Evolutionary conservation across 2,797 vertebrate species (phyloP), one percentile per base, ranked within the genome.

Genomic region (Hipposideros larvatus): DNA sequence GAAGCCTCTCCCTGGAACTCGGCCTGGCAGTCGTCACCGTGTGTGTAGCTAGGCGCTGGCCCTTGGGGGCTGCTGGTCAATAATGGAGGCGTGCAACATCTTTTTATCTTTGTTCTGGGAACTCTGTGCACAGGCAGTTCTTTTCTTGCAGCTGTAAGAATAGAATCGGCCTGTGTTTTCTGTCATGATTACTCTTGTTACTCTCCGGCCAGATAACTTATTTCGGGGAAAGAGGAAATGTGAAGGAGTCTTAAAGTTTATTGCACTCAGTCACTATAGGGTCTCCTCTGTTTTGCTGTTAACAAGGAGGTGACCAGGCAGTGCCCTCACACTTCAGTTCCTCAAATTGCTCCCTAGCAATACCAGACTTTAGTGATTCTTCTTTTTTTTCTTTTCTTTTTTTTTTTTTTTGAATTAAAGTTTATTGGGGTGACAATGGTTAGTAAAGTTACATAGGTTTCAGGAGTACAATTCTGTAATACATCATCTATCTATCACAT

Each of bases 231-330:
- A 71, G 14, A 78, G 61, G 48, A 53, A 37, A 63, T 24, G 16
- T 14, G 28, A 70, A 68, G 68, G 28, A 22, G 18, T 73, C 55
- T 93, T 68, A 16, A 43, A 59, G 9, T 46, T 41, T 41, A 28
- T n/a, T 61, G 7, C 1, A 14, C 13, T 41, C 14, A 21, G 3
- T 77, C 24, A 55, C 21, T 10, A 0, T 0, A 28, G 34, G 1
- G 0, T 21, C 48, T 63, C 26, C 22, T 75, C 13, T 0, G 4
- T 53, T 48, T 43, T 80, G 21, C 57, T 92, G 3, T 71, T 84
- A 53, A 24, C 4, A 10, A 63, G 46, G 53, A 63, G 71, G 43
- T 46, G 14, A 37, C n/a, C 6, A 77, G 48, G 8, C 24, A 37
- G 15, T 24, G 7, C n/a, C 26, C 22, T 96, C 28, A n/a, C 24